These are phyloP conservation scores for Phalacrocorax carbo DNA, from an alignment of 2,113 vertebrate species.

Conservation along the genomic window DNA sequence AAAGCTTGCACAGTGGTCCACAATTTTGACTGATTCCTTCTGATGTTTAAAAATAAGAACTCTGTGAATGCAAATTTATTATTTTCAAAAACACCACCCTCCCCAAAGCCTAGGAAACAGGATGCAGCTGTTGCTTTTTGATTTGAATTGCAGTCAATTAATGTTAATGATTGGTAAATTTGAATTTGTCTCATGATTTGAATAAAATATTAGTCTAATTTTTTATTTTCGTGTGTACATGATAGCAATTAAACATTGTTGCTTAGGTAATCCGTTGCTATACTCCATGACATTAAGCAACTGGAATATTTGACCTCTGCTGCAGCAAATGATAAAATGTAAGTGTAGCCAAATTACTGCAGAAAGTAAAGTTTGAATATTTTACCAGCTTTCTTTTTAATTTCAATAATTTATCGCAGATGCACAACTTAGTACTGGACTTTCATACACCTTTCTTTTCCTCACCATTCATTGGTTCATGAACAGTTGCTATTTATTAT, in stretches of 20 bases:
- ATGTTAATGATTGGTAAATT: conserved; percentile 18
- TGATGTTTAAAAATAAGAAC: conserved; percentile 59
- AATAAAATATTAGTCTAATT: conserved; percentile 33
- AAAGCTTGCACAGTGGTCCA: background rate
- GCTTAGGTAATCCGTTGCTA: background rate
- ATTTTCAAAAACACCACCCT: conserved; percentile 30
- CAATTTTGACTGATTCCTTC: conserved; percentile 33
- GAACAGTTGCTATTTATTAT: conserved; percentile 56
- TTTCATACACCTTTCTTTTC: background rate
- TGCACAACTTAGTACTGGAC: conserved; percentile 19
- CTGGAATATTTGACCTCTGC: conserved; percentile 36
- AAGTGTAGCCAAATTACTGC: background rate
- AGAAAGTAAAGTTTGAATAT: background rate
- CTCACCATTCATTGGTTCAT: background rate
- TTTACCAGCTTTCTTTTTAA: background rate
- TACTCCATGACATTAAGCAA: background rate
- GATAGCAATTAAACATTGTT: conserved; percentile 47
- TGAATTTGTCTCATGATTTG: conserved; percentile 8
- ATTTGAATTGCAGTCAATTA: conserved; percentile 11
- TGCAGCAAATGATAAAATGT: conserved; percentile 4
- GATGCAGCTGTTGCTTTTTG: conserved; percentile 44
- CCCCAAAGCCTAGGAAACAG: conserved; percentile 11
- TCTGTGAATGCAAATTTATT: conserved; percentile 38
- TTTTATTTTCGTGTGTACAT: conserved; percentile 64
- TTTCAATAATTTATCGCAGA: background rate